These are phyloP conservation scores for Pygoscelis adeliae DNA, from an alignment of 2,113 vertebrate species.

Conservation along the genomic window DNA sequence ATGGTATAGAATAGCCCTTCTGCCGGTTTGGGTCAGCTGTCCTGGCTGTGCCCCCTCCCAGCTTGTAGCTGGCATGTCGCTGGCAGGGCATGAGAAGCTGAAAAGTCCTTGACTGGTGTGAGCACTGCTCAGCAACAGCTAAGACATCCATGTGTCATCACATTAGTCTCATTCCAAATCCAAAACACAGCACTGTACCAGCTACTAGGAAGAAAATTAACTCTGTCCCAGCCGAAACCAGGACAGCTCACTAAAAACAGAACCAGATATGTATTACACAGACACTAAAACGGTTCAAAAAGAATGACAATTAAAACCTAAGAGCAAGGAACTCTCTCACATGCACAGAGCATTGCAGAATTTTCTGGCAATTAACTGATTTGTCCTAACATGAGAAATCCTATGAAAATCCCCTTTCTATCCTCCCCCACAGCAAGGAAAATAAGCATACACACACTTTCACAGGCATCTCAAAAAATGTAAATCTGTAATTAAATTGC, in stretches of 20 bases:
- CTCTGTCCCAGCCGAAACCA: too few species aligned
- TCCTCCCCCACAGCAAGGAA: background rate
- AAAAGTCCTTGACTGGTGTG: too few species aligned
- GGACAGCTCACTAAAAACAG: background rate
- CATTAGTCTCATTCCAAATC: too few species aligned
- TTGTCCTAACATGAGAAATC: background rate
- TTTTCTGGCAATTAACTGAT: background rate
- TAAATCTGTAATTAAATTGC: constrained; percentile 39
- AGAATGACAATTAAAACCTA: rapidly evolving
- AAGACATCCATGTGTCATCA: too few species aligned
- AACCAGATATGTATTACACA: background rate
- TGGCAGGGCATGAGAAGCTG: too few species aligned
- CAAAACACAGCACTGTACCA: too few species aligned
- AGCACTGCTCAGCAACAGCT: too few species aligned
- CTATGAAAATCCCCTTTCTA: background rate
- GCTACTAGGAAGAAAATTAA: too few species aligned
- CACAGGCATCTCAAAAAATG: background rate
- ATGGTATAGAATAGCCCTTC: too few species aligned
- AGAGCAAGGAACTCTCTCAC: background rate
- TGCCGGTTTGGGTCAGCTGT: too few species aligned
- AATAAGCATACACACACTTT: background rate
- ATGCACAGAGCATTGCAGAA: background rate
- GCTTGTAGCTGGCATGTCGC: too few species aligned
- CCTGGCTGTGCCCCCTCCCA: too few species aligned
- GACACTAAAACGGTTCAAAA: background rate